A percentile compares a stretch with the other conserved stretches of the same genome.
Evolutionary conservation across 2,113 vertebrate genomes (phyloP).

Genomic region (Rostratula benghalensis): DNA sequence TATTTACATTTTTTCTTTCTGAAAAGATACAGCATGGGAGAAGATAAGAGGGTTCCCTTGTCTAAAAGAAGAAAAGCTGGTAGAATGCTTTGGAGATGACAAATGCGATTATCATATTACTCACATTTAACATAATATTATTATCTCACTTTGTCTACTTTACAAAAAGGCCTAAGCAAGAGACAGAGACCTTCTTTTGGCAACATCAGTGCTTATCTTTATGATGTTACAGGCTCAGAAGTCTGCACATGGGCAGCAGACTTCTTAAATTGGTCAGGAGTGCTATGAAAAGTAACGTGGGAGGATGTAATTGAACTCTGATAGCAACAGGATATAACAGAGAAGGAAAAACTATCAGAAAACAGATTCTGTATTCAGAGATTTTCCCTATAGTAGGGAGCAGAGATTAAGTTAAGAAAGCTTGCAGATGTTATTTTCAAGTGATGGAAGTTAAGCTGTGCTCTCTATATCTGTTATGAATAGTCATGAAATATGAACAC

Average conservation of each 20-base stretch:
- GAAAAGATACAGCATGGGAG: neutral
- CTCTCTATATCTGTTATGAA: neutral
- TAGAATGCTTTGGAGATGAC: neutral
- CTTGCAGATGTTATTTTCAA: neutral
- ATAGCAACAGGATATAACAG: neutral
- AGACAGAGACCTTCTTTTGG: neutral
- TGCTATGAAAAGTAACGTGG: neutral
- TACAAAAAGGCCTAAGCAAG: neutral
- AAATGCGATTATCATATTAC: slow-evolving; percentile 49
- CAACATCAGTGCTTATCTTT: slow-evolving; percentile 29
- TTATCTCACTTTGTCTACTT: slow-evolving; percentile 28
- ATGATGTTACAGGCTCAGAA: neutral
- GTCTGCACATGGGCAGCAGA: neutral
- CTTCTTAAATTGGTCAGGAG: neutral
- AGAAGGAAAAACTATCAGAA: neutral
- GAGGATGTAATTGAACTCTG: neutral
- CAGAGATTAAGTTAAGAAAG: neutral
- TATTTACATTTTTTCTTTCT: neutral
- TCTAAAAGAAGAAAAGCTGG: slow-evolving; percentile 4
- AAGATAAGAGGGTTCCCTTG: neutral
- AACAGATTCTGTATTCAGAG: neutral
- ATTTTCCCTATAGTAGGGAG: neutral
- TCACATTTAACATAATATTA: slow-evolving; percentile 21
- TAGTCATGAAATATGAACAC: neutral
- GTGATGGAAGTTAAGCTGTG: neutral